Conservation (phyloP, 2,888 invertebrate genomes). For the Orthosia incerta region DNA sequence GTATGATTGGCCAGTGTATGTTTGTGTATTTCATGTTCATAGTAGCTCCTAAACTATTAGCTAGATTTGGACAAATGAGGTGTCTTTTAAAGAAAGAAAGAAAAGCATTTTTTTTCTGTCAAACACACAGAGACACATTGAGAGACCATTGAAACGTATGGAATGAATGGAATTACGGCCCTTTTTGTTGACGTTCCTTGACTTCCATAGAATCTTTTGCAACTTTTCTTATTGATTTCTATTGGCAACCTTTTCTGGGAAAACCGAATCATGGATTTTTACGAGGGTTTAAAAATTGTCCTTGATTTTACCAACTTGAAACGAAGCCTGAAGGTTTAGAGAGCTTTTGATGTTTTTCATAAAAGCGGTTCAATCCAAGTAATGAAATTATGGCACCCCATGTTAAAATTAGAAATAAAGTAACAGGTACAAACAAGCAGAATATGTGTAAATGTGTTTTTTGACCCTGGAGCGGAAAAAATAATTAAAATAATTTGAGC, state of each 20-base stretch:
- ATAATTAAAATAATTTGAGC: not conserved
- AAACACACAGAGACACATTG: too few species aligned
- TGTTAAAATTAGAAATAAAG: constrained; percentile 8
- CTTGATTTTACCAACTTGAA: constrained; percentile 23
- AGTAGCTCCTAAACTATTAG: too few species aligned
- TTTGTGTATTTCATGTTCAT: too few species aligned
- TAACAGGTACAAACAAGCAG: not conserved
- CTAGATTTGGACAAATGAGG: too few species aligned
- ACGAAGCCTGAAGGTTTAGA: constrained; percentile 17
- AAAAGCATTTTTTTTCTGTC: too few species aligned
- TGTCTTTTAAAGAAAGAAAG: too few species aligned
- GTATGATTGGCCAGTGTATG: too few species aligned
- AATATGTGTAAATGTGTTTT: not conserved
- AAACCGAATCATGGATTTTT: constrained; percentile 14
- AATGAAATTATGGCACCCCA: constrained; percentile 15
- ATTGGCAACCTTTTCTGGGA: not conserved
- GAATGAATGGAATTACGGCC: too few species aligned
- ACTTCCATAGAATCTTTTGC: not conserved
- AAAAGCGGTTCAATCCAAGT: constrained; percentile 11
- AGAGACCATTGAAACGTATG: too few species aligned
- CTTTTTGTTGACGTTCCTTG: too few species aligned
- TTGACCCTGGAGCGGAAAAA: not conserved
- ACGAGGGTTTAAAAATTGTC: constrained; percentile 5
- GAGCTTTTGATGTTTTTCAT: constrained; percentile 26
- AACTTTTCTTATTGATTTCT: constrained; percentile 19